Evolutionary conservation across 2,888 invertebrate species (phyloP).

Genomic region (Crocallis elinguaria): DNA sequence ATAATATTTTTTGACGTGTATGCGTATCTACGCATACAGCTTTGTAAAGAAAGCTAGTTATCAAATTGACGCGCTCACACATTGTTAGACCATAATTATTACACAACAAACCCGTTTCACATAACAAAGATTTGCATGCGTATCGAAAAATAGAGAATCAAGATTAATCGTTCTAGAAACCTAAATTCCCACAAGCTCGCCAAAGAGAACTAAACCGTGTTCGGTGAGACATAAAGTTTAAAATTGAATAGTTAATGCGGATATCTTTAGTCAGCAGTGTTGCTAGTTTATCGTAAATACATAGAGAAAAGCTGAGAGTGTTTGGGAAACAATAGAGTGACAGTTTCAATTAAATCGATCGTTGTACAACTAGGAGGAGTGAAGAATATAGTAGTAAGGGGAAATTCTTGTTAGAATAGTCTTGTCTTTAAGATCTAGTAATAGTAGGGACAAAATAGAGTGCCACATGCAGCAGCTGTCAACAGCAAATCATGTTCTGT

Average conservation of each 20-base stretch:
- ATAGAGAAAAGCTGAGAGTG: conserved; percentile 49
- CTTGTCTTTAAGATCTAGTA: too few relatives aligned
- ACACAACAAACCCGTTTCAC: conserved; percentile 16
- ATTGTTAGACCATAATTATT: conserved; percentile 13
- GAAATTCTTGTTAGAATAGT: too few relatives aligned
- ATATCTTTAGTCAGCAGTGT: background rate
- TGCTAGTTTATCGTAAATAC: background rate
- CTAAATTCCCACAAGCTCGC: conserved; percentile 13
- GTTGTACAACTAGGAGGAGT: conserved; percentile 17
- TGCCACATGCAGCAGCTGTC: too few relatives aligned
- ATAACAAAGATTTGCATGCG: conserved; percentile 21
- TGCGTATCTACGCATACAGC: too few relatives aligned
- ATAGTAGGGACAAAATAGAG: too few relatives aligned
- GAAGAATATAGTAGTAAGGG: conserved; percentile 14
- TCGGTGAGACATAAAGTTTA: background rate
- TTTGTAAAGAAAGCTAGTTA: conserved; percentile 11
- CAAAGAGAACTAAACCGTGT: conserved; percentile 1
- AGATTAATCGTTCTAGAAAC: conserved; percentile 28
- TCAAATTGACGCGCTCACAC: background rate
- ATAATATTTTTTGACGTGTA: too few relatives aligned
- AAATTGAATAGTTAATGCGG: background rate
- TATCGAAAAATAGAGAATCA: conserved; percentile 26
- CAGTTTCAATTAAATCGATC: conserved; percentile 43
- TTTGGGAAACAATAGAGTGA: conserved; percentile 44
- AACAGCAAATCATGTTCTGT: too few relatives aligned